These are phyloP conservation scores for Neopelma chrysocephalum DNA, from an alignment of 2,797 vertebrate species.

Conservation along the genomic window DNA sequence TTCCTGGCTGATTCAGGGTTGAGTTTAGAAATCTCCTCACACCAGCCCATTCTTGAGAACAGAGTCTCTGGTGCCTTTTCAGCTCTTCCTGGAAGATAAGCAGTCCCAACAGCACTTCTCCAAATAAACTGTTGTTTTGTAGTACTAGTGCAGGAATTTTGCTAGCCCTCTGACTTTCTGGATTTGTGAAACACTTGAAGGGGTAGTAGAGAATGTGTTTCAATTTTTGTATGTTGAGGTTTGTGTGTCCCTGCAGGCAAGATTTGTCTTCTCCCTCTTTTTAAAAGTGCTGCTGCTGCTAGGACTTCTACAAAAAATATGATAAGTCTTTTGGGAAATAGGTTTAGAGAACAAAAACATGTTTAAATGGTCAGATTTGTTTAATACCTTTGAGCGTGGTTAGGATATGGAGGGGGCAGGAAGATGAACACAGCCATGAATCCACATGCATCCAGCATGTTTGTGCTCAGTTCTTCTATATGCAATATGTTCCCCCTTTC, in stretches of 20 bases:
- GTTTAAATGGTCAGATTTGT: neutral
- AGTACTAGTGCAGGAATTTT: neutral
- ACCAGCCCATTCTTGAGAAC: neutral
- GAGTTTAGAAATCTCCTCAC: neutral
- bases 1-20: neutral
- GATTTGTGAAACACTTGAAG: neutral
- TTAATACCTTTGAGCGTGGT: neutral
- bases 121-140: neutral
- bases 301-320: neutral
- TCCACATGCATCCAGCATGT: rapidly evolving
- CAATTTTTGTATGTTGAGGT: neutral
- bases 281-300: neutral
- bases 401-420: neutral
- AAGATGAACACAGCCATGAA: neutral
- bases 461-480: neutral
- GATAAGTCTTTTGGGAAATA: neutral
- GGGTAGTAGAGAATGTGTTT: neutral
- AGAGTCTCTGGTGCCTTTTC: neutral
- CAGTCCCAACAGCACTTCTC: neutral
- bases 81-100: neutral
- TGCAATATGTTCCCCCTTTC: neutral
- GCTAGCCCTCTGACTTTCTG: too few relatives aligned
- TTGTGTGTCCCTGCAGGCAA: neutral
- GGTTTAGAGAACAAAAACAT: neutral
- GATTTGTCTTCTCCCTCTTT: neutral